Conservation (phyloP, 2,888 invertebrate genomes). For the Synanthedon vespiformis region DNA sequence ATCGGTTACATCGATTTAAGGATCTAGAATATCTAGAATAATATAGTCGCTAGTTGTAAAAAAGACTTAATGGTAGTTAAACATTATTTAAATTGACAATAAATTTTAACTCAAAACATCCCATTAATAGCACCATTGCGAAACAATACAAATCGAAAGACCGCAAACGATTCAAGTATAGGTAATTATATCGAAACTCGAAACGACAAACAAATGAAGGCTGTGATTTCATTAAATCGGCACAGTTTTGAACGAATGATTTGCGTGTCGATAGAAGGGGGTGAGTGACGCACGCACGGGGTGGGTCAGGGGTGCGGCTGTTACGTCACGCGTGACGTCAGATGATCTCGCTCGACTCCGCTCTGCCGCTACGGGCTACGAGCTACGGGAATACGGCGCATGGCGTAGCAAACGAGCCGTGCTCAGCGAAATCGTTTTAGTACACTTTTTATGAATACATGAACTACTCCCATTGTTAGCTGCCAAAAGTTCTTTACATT, state of each 20-base stretch:
- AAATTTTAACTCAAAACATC: too few relatives aligned
- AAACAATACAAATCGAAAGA: too few relatives aligned
- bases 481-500: too few relatives aligned
- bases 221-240: conserved; percentile 15
- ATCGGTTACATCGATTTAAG: too few relatives aligned
- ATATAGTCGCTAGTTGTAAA: too few relatives aligned
- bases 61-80: too few relatives aligned
- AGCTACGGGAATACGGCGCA: conserved; percentile 17
- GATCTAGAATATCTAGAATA: too few relatives aligned
- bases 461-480: too few relatives aligned
- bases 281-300: conserved; percentile 27
- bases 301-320: conserved; percentile 36
- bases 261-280: conserved; percentile 28
- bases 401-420: conserved; percentile 20
- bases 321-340: conserved; percentile 57
- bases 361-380: conserved; percentile 23
- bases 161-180: neutral
- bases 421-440: conserved; percentile 11
- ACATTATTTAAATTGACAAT: too few relatives aligned
- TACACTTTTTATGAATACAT: conserved; percentile 9
- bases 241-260: conserved; percentile 51
- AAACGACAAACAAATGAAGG: neutral
- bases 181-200: neutral
- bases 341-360: conserved; percentile 11
- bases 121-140: too few relatives aligned